Conservation (phyloP, 2,888 invertebrate genomes). For the Ectemnius cavifrons region DNA sequence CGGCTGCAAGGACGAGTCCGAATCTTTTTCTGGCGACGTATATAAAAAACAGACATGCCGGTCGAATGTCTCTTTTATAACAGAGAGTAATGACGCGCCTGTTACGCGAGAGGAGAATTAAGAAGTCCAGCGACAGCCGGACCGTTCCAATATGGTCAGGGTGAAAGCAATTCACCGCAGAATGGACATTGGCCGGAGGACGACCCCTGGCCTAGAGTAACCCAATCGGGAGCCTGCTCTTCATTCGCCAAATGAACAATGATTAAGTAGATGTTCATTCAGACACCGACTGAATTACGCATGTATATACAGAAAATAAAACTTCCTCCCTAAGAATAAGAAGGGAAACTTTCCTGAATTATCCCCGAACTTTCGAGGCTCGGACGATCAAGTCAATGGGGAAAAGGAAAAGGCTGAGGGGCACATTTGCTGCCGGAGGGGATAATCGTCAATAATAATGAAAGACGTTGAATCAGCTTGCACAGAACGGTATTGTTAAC, state of each 20-base stretch:
- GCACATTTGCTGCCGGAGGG: background rate
- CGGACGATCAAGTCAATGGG: background rate
- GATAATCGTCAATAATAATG: background rate
- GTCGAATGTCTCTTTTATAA: background rate
- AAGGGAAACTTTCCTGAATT: background rate
- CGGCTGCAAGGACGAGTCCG: slow-evolving; percentile 5
- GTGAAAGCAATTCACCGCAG: background rate
- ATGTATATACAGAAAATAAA: background rate
- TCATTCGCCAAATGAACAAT: background rate
- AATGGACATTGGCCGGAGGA: background rate
- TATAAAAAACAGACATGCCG: background rate
- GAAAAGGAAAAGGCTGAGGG: too few relatives aligned
- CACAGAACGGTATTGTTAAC: slow-evolving; percentile 33
- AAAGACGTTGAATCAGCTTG: background rate
- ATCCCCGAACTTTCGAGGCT: background rate
- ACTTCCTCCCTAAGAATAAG: background rate
- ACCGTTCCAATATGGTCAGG: slow-evolving; percentile 2
- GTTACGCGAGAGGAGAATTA: background rate
- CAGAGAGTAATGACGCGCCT: too few relatives aligned
- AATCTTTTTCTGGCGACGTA: background rate
- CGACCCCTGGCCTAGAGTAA: background rate
- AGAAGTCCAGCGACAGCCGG: too few relatives aligned
- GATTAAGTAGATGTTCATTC: background rate
- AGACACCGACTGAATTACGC: background rate
- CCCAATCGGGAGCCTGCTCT: background rate